A percentile compares a stretch with the other conserved stretches of the same genome.
Evolutionary conservation across 1,140 invertebrate species (phyloP).

Genomic region (Trachelipus rathkii): DNA sequence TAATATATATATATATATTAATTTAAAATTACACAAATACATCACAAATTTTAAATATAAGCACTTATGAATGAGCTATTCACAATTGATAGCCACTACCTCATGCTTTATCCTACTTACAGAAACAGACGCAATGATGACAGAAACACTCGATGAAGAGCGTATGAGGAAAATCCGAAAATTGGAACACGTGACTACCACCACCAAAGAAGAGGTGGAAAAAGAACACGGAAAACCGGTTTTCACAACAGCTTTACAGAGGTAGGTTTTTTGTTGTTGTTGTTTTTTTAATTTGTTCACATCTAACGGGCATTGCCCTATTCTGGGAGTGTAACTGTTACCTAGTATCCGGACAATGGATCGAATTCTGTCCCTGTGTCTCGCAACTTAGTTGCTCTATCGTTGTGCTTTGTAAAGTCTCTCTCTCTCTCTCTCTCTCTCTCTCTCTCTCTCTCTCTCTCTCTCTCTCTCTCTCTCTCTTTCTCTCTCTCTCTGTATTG

Average conservation of each 20-base stretch:
- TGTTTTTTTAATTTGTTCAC: too few species aligned
- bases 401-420: too few species aligned
- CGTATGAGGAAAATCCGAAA: constrained; percentile 81
- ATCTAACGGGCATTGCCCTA: too few species aligned
- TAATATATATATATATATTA: constrained; percentile 14
- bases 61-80: too few species aligned
- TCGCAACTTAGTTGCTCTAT: too few species aligned
- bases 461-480: too few species aligned
- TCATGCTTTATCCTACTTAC: constrained; percentile 46
- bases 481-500: too few species aligned
- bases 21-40: constrained; percentile 6
- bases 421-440: too few species aligned
- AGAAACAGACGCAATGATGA: constrained; percentile 76
- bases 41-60: background rate
- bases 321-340: too few species aligned
- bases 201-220: constrained; percentile 70
- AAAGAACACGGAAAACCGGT: constrained; percentile 73
- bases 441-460: too few species aligned
- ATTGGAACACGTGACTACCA: constrained; percentile 74
- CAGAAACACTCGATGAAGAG: constrained; percentile 80
- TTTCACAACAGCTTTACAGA: constrained; percentile 79
- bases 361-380: too few species aligned
- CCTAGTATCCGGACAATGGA: too few species aligned
- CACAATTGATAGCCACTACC: background rate
- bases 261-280: constrained; percentile 43